Conservation (phyloP, 1,140 invertebrate species). For the Diuraphis noxia region DNA sequence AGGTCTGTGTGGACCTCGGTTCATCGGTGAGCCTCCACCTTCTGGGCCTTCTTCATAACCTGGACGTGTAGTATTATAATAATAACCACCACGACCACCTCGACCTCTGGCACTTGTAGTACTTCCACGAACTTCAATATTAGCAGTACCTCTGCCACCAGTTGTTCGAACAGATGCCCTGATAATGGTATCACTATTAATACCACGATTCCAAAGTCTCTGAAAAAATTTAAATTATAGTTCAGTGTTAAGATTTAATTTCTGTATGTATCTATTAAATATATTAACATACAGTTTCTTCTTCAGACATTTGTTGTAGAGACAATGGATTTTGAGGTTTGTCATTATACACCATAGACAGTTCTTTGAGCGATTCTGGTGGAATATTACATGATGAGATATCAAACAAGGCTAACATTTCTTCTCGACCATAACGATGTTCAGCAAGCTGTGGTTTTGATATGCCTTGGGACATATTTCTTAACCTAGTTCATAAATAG, state of each 20-base stretch:
- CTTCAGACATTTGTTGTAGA: constrained; percentile 75
- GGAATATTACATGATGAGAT: constrained; percentile 58
- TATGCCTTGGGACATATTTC: constrained; percentile 66
- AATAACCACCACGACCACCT: constrained; percentile 57
- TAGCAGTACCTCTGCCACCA: constrained; percentile 53
- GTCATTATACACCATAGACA: constrained; percentile 72
- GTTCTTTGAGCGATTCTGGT: constrained; percentile 69
- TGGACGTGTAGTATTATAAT: constrained; percentile 60
- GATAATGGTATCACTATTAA: constrained; percentile 64
- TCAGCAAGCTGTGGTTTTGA: constrained; percentile 72
- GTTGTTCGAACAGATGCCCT: constrained; percentile 57
- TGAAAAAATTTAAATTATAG: constrained; percentile 59
- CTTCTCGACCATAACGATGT: constrained; percentile 81
- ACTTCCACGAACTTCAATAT: constrained; percentile 53
- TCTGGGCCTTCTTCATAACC: constrained; percentile 51
- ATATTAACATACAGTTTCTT: constrained; percentile 70
- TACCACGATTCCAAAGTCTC: constrained; percentile 66
- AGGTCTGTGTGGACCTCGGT: constrained; percentile 41
- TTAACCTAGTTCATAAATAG: constrained; percentile 62
- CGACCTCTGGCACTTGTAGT: constrained; percentile 60
- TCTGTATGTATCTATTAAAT: neutral
- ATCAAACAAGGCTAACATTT: constrained; percentile 83
- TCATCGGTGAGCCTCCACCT: constrained; percentile 49
- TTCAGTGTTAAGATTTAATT: neutral
- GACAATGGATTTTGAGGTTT: constrained; percentile 77